phyloP scores from a whole-genome alignment of 2,888 invertebrate genomes.

The Augochlorella aurata region DNA sequence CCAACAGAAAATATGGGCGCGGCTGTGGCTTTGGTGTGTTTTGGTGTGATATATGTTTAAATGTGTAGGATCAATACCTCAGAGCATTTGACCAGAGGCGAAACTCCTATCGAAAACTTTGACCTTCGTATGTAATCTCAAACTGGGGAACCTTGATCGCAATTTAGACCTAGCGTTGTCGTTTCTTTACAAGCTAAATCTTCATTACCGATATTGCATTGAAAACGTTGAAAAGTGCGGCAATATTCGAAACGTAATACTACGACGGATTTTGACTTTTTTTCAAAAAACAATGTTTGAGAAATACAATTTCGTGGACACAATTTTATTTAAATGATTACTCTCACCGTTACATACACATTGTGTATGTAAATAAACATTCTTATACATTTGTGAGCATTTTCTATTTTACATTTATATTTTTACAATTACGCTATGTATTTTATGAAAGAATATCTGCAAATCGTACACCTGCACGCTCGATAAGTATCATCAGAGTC shows the following conservation, averaged over 20 bases:
- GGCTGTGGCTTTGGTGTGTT: constrained; percentile 55
- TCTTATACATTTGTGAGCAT: not conserved
- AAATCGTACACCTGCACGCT: not conserved
- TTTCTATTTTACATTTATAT: not conserved
- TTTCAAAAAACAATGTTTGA: not conserved
- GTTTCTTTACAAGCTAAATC: not conserved
- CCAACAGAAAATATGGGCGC: constrained; percentile 53
- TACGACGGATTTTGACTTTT: not conserved
- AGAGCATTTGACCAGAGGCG: not conserved
- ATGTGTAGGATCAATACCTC: constrained; percentile 52
- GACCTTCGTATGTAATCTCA: not conserved
- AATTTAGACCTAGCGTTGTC: not conserved
- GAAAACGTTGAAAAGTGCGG: not conserved
- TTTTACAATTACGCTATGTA: not conserved
- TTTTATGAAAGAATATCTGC: not conserved
- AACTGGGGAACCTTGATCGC: not conserved
- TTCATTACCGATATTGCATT: not conserved
- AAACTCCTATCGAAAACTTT: not conserved
- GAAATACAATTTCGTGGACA: not conserved
- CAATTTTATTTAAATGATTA: not conserved
- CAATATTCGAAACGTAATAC: not conserved
- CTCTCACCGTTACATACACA: not conserved
- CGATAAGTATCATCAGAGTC: not conserved
- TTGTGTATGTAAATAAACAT: not conserved
- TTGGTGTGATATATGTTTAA: constrained; percentile 29